These are phyloP conservation scores for Phrynosoma platyrhinos DNA, from an alignment of 2,113 vertebrate genomes.

Conservation along the genomic window DNA sequence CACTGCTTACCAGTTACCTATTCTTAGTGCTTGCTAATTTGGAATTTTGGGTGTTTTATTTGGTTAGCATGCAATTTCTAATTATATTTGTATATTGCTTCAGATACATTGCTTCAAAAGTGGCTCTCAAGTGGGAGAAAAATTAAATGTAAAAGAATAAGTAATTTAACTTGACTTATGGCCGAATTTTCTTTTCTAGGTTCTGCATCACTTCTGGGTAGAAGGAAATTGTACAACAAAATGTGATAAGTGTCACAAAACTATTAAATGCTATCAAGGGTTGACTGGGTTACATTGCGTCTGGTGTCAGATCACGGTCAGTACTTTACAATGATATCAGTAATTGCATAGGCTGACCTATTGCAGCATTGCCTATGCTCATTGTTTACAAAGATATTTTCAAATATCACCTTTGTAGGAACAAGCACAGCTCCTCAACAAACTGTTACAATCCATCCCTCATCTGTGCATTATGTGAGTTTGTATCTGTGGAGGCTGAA, in stretches of 20 bases:
- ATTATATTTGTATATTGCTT: neutral
- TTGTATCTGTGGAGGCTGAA: neutral
- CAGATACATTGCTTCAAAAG: neutral
- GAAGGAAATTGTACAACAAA: slow-evolving; percentile 95
- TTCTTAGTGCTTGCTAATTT: neutral
- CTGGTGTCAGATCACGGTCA: slow-evolving; percentile 97
- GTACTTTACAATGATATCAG: slow-evolving; percentile 46
- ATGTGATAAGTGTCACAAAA: slow-evolving; percentile 97
- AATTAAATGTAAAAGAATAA: neutral
- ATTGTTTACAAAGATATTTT: neutral
- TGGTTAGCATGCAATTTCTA: neutral
- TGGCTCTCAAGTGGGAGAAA: neutral
- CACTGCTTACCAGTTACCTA: neutral
- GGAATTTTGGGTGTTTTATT: neutral
- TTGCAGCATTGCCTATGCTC: neutral
- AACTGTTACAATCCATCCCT: neutral
- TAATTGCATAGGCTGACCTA: neutral
- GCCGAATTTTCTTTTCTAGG: slow-evolving; percentile 74
- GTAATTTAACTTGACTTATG: neutral
- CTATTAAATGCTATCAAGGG: slow-evolving; percentile 95
- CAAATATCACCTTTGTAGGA: neutral
- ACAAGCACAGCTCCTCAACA: neutral
- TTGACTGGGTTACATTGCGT: slow-evolving; percentile 94
- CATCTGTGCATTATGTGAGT: neutral
- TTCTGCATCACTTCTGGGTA: slow-evolving; percentile 96